Percentiles rank a stretch among this genome's conserved stretches.
Evolutionary conservation across 2,797 vertebrate genomes (phyloP).

Genomic region (Tokudaia tokunoshimensis): DNA sequence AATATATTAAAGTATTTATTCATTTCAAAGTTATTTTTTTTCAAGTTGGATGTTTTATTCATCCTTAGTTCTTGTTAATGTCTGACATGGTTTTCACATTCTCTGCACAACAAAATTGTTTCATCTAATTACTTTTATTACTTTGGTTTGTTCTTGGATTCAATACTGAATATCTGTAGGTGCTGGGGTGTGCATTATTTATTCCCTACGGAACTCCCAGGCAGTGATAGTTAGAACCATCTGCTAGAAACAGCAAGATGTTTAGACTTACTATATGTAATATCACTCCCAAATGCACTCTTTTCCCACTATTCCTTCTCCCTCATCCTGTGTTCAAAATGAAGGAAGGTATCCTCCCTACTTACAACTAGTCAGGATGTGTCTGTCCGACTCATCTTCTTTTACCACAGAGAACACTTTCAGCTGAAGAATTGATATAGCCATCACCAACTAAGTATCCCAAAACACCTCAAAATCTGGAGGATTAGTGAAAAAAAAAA

Average conservation of each 20-base stretch:
- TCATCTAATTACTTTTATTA: conserved; percentile 37
- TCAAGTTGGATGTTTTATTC: background rate
- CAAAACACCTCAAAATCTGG: conserved; percentile 20
- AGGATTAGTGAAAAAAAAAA: conserved; percentile 71
- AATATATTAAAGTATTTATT: background rate
- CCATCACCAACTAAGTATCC: background rate
- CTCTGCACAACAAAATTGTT: conserved; percentile 14
- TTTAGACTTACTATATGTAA: background rate
- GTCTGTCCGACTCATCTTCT: conserved; percentile 32
- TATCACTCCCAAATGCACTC: conserved; percentile 46
- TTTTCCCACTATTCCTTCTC: conserved; percentile 66
- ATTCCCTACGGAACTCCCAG: background rate
- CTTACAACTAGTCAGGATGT: conserved; percentile 15
- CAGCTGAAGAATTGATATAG: conserved; percentile 40
- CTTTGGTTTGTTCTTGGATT: conserved; percentile 35
- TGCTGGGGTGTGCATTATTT: conserved; percentile 45
- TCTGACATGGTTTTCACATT: conserved; percentile 23
- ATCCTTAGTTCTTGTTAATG: background rate
- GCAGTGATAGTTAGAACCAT: conserved; percentile 14
- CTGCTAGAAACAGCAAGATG: background rate
- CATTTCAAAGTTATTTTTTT: background rate
- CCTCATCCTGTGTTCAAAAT: conserved; percentile 47
- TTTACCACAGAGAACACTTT: conserved; percentile 57
- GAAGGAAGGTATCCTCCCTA: background rate
- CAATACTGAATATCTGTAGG: background rate